Percentiles rank a stretch among this genome's conserved stretches.
Conservation (phyloP, 2,888 invertebrate species). For the Ethmia dodecea region DNA sequence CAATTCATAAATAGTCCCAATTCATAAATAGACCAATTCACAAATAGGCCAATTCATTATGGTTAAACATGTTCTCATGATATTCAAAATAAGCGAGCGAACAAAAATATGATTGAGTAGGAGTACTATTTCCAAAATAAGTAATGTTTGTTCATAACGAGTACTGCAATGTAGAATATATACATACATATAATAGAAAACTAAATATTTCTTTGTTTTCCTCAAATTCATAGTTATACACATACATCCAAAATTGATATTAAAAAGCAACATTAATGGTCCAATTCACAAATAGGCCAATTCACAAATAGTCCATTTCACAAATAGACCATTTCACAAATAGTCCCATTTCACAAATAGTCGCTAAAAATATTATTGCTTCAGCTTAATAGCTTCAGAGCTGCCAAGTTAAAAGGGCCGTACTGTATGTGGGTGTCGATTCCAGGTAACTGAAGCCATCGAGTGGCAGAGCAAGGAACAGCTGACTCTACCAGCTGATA, state of each 20-base stretch:
- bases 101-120: conserved; percentile 71
- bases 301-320: no score
- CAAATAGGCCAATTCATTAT: no score
- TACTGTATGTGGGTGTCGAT: no score
- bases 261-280: conserved; percentile 77
- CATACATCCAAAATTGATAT: conserved; percentile 77
- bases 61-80: conserved; percentile 58
- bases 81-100: conserved; percentile 62
- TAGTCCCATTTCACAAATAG: no score
- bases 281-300: no score
- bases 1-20: no score
- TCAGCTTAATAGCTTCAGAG: no score
- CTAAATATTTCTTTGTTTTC: conserved; percentile 75
- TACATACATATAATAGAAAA: conserved; percentile 65
- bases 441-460: conserved; percentile 30
- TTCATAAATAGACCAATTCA: no score
- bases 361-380: no score
- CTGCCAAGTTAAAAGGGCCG: no score
- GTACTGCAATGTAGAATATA: conserved; percentile 75
- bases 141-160: conserved; percentile 74
- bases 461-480: conserved; percentile 19
- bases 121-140: conserved; percentile 70
- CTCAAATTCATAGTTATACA: conserved; percentile 76
- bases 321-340: no score
- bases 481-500: conserved; percentile 10